Evolutionary conservation across 1,140 invertebrate genomes (phyloP).

Genomic region (Pomacea maculata): DNA sequence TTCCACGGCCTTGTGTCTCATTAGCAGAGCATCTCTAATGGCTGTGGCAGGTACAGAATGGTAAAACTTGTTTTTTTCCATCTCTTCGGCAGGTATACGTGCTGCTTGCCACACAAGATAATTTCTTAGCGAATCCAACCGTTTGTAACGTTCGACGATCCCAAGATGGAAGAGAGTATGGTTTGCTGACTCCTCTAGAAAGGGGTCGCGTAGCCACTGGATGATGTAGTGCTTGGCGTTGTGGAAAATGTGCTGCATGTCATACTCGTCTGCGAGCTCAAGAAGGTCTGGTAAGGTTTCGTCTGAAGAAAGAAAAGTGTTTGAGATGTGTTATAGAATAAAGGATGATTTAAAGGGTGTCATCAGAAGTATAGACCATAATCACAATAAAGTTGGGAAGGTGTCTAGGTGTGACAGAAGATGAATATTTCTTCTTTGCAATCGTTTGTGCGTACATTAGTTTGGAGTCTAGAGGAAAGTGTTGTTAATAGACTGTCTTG

Average conservation of each 20-base stretch:
- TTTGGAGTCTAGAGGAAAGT: too few relatives aligned
- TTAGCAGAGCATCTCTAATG: too few relatives aligned
- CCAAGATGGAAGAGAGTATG: neutral
- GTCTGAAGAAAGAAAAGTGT: neutral
- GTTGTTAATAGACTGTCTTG: too few relatives aligned
- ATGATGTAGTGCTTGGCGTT: neutral
- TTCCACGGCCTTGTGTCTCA: too few relatives aligned
- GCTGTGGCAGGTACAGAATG: too few relatives aligned
- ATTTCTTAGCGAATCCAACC: neutral
- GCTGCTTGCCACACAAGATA: neutral
- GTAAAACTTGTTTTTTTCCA: too few relatives aligned
- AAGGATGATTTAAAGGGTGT: neutral
- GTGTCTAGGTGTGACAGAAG: neutral
- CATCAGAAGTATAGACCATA: too few relatives aligned
- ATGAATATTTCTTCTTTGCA: too few relatives aligned
- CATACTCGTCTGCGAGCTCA: neutral
- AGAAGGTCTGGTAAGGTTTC: neutral
- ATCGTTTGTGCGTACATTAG: too few relatives aligned
- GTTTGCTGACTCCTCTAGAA: neutral
- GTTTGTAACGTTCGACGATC: neutral
- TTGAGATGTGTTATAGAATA: neutral
- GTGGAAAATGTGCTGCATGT: neutral
- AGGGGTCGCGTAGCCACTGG: neutral
- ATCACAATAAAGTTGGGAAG: neutral
- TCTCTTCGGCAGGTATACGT: too few relatives aligned